Percentiles rank a stretch among this genome's conserved stretches.
These are phyloP conservation scores for Menura novaehollandiae DNA, from an alignment of 2,113 vertebrate species.

Conservation along the genomic window DNA sequence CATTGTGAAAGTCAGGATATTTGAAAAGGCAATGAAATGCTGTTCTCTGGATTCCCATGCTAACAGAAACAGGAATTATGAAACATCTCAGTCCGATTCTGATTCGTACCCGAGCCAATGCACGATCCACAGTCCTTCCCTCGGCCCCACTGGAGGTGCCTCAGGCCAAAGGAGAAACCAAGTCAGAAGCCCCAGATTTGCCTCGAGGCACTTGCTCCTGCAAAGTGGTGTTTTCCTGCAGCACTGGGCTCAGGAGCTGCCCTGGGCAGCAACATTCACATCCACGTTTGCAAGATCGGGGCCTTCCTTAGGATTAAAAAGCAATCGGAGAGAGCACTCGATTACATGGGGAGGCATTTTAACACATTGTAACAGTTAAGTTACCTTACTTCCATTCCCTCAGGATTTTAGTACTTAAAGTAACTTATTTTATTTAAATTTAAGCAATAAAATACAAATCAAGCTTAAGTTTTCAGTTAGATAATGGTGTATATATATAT, in stretches of 20 bases:
- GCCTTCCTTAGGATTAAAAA: background rate
- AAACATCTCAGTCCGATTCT: background rate
- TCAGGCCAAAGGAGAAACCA: background rate
- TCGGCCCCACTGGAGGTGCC: fast-evolving
- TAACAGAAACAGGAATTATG: background rate
- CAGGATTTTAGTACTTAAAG: constrained; percentile 73
- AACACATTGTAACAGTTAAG: constrained; percentile 28
- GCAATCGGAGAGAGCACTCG: background rate
- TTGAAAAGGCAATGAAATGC: constrained; percentile 27
- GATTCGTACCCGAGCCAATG: background rate
- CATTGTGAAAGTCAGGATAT: constrained; percentile 33
- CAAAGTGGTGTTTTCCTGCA: background rate
- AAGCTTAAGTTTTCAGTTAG: constrained; percentile 69
- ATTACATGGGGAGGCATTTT: constrained; percentile 11
- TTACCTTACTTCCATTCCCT: constrained; percentile 70
- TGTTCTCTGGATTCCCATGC: background rate
- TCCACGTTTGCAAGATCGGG: background rate
- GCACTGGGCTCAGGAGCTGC: background rate
- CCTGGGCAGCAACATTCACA: background rate
- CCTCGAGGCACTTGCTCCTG: background rate
- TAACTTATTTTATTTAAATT: constrained; percentile 78
- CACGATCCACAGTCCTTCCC: background rate
- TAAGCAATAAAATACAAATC: constrained; percentile 77
- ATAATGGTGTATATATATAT: constrained; percentile 35
- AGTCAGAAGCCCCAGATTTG: background rate